These are phyloP conservation scores for Meteorus sp. DNA, from an alignment of 1,140 invertebrate species.

Conservation along the genomic window DNA sequence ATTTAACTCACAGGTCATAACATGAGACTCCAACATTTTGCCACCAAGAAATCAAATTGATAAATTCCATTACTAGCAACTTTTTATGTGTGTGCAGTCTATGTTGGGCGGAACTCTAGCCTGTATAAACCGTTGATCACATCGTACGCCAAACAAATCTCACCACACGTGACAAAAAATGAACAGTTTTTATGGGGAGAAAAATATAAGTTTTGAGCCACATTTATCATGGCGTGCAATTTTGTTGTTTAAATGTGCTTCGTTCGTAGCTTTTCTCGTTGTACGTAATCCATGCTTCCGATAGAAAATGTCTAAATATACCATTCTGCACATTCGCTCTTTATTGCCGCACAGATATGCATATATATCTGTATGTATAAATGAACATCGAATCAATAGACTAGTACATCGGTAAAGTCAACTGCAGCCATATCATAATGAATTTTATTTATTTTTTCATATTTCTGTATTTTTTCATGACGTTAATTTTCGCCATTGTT, in stretches of 20 bases:
- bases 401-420: conserved; percentile 41
- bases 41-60: neutral
- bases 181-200: no score
- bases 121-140: conserved; percentile 4
- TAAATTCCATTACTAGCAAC: conserved; percentile 24
- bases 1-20: conserved; percentile 5
- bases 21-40: conserved; percentile 19
- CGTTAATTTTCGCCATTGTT: no score
- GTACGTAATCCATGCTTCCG: no score
- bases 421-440: conserved; percentile 11
- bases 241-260: no score
- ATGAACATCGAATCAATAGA: conserved; percentile 43
- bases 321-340: no score
- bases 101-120: neutral
- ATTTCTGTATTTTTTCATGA: no score
- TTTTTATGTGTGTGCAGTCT: conserved; percentile 2
- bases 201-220: no score
- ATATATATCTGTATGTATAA: neutral
- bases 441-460: conserved; percentile 23
- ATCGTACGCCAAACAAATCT: neutral
- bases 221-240: no score
- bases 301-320: no score
- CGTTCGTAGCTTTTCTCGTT: no score
- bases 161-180: no score
- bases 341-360: no score